Evolutionary conservation across 2,113 vertebrate species (phyloP), one percentile per base, ranked within the genome.

Genomic region (Loxodonta africana): DNA sequence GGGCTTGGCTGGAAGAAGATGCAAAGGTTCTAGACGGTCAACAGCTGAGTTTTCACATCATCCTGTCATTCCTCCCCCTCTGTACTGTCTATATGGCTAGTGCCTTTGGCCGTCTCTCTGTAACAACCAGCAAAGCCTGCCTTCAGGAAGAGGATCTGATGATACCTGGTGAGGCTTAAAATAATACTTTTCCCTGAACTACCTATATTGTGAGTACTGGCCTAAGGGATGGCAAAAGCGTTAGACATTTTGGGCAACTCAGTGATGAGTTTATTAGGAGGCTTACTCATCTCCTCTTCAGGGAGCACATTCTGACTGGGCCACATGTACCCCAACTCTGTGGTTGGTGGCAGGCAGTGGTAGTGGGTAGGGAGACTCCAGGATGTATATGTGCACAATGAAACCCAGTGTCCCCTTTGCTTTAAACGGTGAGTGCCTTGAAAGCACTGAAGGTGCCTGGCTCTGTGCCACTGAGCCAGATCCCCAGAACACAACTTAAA

Each of bases 401-500:
- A 23, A 0, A 26, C 2, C 25, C 6, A 69, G 82, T 20, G 6
- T 28, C 14, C 14, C 51, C 26, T 14, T 86, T 12, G 8, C 67
- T 69, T 65, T 11, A 86, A 86, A 51, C n/a, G 18, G 14, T 0
- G 51, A 74, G 88, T 82, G 15, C n/a, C 69, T 18, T 33, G 73
- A 74, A 78, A 48, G 25, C 12, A 25, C 26, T 8, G 15, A 93
- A 5, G 51, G n/a, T 78, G 18, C 62, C 90, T 37, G 77, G 51
- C n/a, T 3, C 21, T 5, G 9, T 26, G 23, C n/a, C 20, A 11
- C 0, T 1, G 11, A 76, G 71, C 8, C n/a, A 30, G 62, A 5
- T 37, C 41, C 60, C 41, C 28, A 69, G 41, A 62, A 60, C 8
- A 65, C n/a, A 14, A 9, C 37, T 21, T n/a, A 6, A 33, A 48